Evolutionary conservation across 2,797 vertebrate genomes (phyloP).

Genomic region (Hozukius guyotensis): DNA sequence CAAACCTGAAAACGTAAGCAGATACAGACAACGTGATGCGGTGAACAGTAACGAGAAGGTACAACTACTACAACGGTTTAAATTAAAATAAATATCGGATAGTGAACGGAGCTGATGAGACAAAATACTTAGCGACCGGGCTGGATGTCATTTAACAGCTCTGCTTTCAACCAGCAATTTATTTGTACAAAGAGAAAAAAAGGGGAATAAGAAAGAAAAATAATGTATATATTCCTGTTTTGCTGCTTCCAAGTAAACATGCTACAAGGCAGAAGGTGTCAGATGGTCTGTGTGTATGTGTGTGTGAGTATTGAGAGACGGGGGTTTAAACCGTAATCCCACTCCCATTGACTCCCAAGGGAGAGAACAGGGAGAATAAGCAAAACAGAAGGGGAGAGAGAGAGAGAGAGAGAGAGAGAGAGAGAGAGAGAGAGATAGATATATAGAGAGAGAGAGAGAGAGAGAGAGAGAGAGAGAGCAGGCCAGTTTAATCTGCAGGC

Average conservation of each 20-base stretch:
- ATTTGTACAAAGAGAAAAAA: neutral
- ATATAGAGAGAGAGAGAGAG: no score
- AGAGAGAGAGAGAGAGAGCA: conserved; percentile 19
- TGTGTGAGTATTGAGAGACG: conserved; percentile 46
- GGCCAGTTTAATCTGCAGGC: conserved; percentile 76
- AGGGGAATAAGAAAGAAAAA: neutral
- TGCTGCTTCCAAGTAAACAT: conserved; percentile 18
- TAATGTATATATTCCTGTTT: neutral
- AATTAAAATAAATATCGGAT: neutral
- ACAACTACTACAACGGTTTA: neutral
- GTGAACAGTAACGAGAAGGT: neutral
- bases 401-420: conserved; percentile 10
- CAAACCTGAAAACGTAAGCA: conserved; percentile 70
- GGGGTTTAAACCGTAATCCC: conserved; percentile 68
- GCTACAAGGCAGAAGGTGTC: conserved; percentile 29
- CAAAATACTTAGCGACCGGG: neutral
- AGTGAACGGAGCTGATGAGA: neutral
- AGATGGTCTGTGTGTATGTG: conserved; percentile 8
- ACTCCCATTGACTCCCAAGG: conserved; percentile 23
- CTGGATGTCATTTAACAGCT: neutral
- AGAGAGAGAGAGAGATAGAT: conserved; percentile 24
- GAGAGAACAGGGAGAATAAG: conserved; percentile 44
- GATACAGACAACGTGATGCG: neutral
- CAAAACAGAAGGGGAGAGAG: neutral
- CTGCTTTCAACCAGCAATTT: neutral